These are phyloP conservation scores for Tenodera sinensis DNA, from an alignment of 2,888 invertebrate species.

Conservation along the genomic window DNA sequence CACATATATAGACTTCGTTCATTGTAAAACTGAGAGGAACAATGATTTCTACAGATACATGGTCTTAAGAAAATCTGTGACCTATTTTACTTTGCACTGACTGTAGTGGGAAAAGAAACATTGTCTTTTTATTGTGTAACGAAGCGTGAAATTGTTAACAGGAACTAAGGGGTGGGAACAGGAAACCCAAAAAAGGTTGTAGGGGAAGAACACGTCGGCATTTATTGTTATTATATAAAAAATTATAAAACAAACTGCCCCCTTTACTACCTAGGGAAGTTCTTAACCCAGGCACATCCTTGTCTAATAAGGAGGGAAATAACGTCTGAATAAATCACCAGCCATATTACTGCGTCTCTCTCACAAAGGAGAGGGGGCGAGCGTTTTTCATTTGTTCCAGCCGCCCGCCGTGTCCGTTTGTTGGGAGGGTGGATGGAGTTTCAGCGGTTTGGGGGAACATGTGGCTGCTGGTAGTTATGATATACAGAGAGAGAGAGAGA, in stretches of 20 bases:
- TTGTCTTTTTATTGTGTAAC: slow-evolving; percentile 2
- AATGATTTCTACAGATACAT: no score
- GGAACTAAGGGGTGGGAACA: not conserved
- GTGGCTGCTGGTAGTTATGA: not conserved
- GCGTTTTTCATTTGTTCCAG: no score
- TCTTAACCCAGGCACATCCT: not conserved
- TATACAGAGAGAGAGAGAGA: not conserved
- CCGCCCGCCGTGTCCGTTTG: no score
- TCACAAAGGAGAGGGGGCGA: no score
- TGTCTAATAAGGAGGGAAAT: not conserved
- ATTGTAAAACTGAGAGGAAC: no score
- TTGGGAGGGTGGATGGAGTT: not conserved
- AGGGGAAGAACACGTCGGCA: not conserved
- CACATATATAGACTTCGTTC: no score
- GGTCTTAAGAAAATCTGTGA: no score
- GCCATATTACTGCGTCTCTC: no score
- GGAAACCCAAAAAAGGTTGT: not conserved
- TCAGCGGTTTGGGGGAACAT: not conserved
- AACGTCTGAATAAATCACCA: not conserved
- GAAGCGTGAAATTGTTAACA: slow-evolving; percentile 6
- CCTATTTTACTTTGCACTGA: not conserved
- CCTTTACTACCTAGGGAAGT: not conserved
- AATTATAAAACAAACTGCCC: not conserved
- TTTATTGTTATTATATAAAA: not conserved
- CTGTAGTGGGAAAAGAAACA: not conserved